Conservation (phyloP, 2,113 vertebrate genomes). For the Procavia capensis region DNA sequence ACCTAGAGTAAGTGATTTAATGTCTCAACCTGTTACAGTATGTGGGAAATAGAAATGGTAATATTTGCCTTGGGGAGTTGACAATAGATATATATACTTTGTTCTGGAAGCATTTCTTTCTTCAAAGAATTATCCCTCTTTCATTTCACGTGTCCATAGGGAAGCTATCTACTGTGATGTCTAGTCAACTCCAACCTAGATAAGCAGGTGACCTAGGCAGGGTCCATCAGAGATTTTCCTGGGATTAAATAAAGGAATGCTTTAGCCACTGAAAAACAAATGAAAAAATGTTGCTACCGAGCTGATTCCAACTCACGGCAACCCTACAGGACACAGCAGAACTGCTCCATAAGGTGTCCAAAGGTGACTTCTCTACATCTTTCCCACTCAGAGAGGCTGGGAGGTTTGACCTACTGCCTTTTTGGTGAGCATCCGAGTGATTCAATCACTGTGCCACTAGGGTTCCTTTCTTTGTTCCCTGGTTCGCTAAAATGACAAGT, state of each 20-base stretch:
- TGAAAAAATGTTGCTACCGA: too few species aligned
- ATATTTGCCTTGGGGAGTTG: not conserved
- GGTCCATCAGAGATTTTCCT: not conserved
- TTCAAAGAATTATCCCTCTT: not conserved
- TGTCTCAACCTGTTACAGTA: not conserved
- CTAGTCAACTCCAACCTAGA: not conserved
- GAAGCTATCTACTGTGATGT: not conserved
- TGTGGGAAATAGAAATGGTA: not conserved
- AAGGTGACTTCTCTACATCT: too few species aligned
- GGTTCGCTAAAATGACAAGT: not conserved
- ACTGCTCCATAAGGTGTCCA: too few species aligned
- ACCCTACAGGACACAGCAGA: too few species aligned
- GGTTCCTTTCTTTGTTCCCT: not conserved
- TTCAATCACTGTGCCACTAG: too few species aligned
- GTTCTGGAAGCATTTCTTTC: conserved; percentile 20
- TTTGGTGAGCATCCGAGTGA: too few species aligned
- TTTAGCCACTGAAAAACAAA: not conserved
- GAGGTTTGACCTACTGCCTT: too few species aligned
- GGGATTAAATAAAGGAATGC: not conserved
- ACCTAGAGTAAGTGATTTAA: not conserved
- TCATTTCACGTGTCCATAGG: not conserved
- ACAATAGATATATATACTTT: not conserved
- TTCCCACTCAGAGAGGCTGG: too few species aligned
- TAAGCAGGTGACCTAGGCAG: not conserved
- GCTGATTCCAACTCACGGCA: too few species aligned